Base-by-base conservation (phyloP, 2,888 invertebrate genomes). In the Sturmia bella region DNA sequence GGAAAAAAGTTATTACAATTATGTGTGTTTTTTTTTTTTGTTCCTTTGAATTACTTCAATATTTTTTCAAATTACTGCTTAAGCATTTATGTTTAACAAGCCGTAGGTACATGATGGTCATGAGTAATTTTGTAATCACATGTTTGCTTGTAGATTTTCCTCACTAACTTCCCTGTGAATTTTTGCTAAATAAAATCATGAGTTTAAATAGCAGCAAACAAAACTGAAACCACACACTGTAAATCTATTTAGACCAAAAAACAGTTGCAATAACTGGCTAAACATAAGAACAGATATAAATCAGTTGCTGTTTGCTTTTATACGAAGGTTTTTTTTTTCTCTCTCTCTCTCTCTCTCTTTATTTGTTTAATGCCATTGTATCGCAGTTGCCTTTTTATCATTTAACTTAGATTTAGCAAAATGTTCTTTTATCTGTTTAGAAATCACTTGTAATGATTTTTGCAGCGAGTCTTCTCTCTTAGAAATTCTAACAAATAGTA, bases 391-490 rank as follows among this genome's bases (percentile, higher is more conserved):
- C 21, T 75, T 75, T 76, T 82, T 78, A 82, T 82, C 82, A 82
- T 48, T 75, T 78, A 74, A 75, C 70, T 52, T 43, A 82, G 59
- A 82, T 82, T 78, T 75, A 61, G 70, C 82, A 82, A 82, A 82
- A 75, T 82, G 70, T 66, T 78, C 37, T 54, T 61, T 82, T 82
- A 82, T 82, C 82, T 74, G 15, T 21, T 59, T 50, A n/a, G n/a
- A 78, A 78, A 82, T 82, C 74, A 61, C 59, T 78, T 70, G 59
- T 52, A 73, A 72, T 72, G 76, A 68, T 77, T 73, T 56, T 77
- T 73, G 32, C 61, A 45, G 61, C 27, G 56, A 76, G 41, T 61
- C 45, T 41, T 11, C 39, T 27, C 1, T 5, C 13, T 63, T 32
- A n/a, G 39, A 48, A 32, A 3, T 39, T 50, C 39, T 1, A 4